These are phyloP conservation scores for Chrysodeixis includens DNA, from an alignment of 2,888 invertebrate species.

Conservation along the genomic window DNA sequence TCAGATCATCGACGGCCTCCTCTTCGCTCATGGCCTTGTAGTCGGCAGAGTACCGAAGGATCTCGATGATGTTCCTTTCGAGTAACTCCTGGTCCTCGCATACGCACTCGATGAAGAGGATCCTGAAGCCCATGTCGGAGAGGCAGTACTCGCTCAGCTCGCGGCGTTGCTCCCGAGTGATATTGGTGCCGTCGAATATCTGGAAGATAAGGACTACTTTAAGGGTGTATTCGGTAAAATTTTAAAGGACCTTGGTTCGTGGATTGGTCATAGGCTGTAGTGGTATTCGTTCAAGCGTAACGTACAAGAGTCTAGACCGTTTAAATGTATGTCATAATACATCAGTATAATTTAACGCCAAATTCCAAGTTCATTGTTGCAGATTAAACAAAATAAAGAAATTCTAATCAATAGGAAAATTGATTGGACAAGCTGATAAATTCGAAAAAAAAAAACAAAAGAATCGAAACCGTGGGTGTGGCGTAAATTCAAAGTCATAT, in stretches of 20 bases:
- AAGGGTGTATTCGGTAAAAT: conserved; percentile 15
- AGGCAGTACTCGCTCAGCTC: conserved; percentile 93
- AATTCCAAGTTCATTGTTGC: neutral
- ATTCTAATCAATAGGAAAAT: neutral
- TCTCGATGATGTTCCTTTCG: conserved; percentile 90
- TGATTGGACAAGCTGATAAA: neutral
- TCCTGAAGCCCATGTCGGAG: conserved; percentile 93
- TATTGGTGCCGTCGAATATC: conserved; percentile 98
- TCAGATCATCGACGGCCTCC: conserved; percentile 94
- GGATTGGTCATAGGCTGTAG: too few relatives aligned
- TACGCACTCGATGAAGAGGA: conserved; percentile 97
- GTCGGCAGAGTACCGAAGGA: conserved; percentile 95
- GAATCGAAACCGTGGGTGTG: neutral
- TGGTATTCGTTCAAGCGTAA: too few relatives aligned
- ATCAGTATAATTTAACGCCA: neutral
- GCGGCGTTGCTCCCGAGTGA: conserved; percentile 94
- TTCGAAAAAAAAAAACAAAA: neutral
- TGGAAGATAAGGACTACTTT: conserved; percentile 73
- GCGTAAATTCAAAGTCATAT: neutral
- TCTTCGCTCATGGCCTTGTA: conserved; percentile 94
- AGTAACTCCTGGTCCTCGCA: conserved; percentile 92
- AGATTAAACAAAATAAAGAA: neutral
- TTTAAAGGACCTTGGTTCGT: neutral
- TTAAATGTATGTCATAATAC: neutral
- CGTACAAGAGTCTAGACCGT: neutral